These are phyloP conservation scores for Notarius lentiginosus DNA, from an alignment of 2,113 vertebrate species.

Conservation along the genomic window DNA sequence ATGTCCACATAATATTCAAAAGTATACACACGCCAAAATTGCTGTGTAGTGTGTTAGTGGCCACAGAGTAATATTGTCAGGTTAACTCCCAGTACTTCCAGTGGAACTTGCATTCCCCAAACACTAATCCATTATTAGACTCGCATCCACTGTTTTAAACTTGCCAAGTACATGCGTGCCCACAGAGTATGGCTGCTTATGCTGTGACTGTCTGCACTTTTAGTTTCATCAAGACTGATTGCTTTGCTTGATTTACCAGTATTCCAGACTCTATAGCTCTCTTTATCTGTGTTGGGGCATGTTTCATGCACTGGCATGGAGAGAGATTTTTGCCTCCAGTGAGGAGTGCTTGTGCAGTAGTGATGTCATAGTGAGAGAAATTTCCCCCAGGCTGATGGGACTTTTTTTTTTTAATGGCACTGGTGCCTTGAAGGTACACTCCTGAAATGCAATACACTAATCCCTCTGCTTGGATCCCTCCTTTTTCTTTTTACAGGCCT, in stretches of 20 bases:
- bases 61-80: background rate
- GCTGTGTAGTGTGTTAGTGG: background rate
- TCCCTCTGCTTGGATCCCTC: background rate
- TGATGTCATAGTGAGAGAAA: background rate
- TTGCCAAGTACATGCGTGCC: background rate
- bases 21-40: background rate
- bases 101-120: background rate
- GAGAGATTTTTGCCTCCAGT: background rate
- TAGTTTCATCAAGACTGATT: background rate
- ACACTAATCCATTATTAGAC: slow-evolving; percentile 11
- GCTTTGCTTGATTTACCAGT: background rate
- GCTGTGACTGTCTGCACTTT: background rate
- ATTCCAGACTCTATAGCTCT: background rate
- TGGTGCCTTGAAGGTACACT: background rate
- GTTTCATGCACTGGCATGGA: background rate
- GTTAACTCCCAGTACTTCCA: background rate
- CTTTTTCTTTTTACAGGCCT: background rate
- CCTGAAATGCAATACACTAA: background rate
- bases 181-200: background rate
- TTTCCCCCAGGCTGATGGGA: background rate
- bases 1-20: background rate
- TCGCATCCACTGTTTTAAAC: background rate
- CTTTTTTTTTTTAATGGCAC: background rate
- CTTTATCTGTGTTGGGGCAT: slow-evolving; percentile 4
- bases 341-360: background rate